Evolutionary conservation across 2,888 invertebrate species (phyloP), one percentile per base, ranked within the genome.

Genomic region (Xestobium rufovillosum): DNA sequence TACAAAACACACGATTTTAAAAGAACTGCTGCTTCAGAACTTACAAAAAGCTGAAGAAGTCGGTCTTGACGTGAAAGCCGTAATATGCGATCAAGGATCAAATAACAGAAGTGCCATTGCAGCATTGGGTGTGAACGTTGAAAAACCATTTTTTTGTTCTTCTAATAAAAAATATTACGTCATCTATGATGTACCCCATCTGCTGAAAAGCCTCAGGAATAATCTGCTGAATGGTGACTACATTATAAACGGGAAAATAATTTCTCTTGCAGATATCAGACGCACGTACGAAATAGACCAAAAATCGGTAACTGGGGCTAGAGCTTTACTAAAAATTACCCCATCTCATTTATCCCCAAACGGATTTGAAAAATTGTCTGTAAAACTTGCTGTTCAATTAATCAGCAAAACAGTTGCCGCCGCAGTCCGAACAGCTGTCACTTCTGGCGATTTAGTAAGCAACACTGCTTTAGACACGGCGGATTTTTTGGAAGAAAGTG

Each of bases 151-250:
- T 14, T 30, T 3, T 30, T 30, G n/a, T 11, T 14, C n/a, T 30
- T 11, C 11, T 3, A 14, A 14, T 8, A 14, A 30, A 10, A 30
- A 4, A 4, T 14, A 14, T 4, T 30, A 30, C 14, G 12, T 10
- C 11, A 3, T 12, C 10, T 3, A 13, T 30, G 30, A 30, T 8
- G 12, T 30, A 4, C 32, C 19, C 6, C 32, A 31, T 16, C 12
- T 31, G 14, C 9, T 31, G 13, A 31, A 31, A 31, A 31, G 32
- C 19, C 8, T 31, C n/a, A 6, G 32, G 9, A 19, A 31, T 31
- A 31, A 31, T 31, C 19, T 19, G n/a, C 23, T 31, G 4, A 31
- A 14, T 14, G 16, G 17, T 16, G 17, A 16, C 17, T 31, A 3
- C 16, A 14, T 31, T 4, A 6, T 16, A 16, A 17, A 31, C 6